phyloP scores from a whole-genome alignment of 2,888 invertebrate genomes.

The Netelia inedita region DNA sequence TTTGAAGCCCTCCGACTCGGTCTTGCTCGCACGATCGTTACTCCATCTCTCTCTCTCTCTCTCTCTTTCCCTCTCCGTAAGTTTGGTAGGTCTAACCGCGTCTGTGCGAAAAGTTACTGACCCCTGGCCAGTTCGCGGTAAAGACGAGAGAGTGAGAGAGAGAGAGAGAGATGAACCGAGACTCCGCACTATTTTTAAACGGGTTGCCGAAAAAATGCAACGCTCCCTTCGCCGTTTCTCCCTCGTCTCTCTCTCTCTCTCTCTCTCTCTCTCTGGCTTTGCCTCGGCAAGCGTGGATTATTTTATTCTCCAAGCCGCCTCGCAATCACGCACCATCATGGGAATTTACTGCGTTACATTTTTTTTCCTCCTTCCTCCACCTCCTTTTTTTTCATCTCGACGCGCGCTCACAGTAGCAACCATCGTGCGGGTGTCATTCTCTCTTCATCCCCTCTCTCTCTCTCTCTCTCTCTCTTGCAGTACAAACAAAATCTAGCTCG shows the following conservation, averaged over 20 bases:
- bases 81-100: slow-evolving; percentile 72
- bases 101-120: slow-evolving; percentile 81
- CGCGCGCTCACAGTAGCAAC: not conserved
- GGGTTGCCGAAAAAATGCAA: slow-evolving; percentile 81
- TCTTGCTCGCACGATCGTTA: slow-evolving; percentile 68
- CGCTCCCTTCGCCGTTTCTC: slow-evolving; percentile 72
- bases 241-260: slow-evolving; percentile 38
- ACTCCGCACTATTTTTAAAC: slow-evolving; percentile 83
- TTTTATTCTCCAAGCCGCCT: slow-evolving; percentile 54
- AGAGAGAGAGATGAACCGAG: slow-evolving; percentile 68
- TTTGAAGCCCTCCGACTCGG: slow-evolving; percentile 64
- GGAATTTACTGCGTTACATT: slow-evolving; percentile 48
- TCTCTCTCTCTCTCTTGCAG: not conserved
- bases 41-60: slow-evolving; percentile 55
- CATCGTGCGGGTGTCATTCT: too few relatives aligned
- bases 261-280: slow-evolving; percentile 32
- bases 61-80: slow-evolving; percentile 50
- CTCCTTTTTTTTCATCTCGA: slow-evolving; percentile 41
- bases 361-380: not conserved
- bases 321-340: slow-evolving; percentile 63
- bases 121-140: slow-evolving; percentile 83
- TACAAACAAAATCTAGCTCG: not conserved
- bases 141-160: slow-evolving; percentile 18
- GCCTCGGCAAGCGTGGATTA: slow-evolving; percentile 54
- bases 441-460: not conserved